Evolutionary conservation across 2,888 invertebrate species (phyloP).

Genomic region (Petrophora chlorosata): DNA sequence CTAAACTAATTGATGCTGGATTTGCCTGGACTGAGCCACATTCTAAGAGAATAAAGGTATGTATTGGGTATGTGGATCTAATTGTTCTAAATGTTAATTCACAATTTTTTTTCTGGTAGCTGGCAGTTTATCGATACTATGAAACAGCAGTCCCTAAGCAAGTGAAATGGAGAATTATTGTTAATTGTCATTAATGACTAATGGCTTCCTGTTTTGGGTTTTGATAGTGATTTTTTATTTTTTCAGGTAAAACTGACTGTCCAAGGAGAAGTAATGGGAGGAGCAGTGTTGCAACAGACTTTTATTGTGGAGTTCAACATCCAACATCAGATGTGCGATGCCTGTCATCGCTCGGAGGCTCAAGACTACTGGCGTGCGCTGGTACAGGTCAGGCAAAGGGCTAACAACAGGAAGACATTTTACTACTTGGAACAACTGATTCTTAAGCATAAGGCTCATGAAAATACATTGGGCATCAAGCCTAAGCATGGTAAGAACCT

Average conservation of each 20-base stretch:
- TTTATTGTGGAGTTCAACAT: conserved; percentile 97
- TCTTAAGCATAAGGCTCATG: conserved; percentile 97
- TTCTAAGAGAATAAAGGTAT: conserved; percentile 97
- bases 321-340: conserved; percentile 97
- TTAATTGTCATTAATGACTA: too few relatives aligned
- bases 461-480: conserved; percentile 94
- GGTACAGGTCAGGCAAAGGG: conserved; percentile 93
- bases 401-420: conserved; percentile 98
- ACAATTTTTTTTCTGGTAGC: too few relatives aligned
- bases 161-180: too few relatives aligned
- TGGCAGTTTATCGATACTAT: too few relatives aligned
- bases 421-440: conserved; percentile 98
- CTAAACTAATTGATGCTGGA: conserved; percentile 96
- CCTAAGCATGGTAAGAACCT: conserved; percentile 89
- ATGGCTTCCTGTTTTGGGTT: too few relatives aligned
- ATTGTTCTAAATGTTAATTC: too few relatives aligned
- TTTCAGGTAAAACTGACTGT: conserved; percentile 93
- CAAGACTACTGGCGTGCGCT: conserved; percentile 98
- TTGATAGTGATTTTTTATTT: too few relatives aligned
- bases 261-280: conserved; percentile 96
- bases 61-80: too few relatives aligned
- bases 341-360: conserved; percentile 98
- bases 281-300: conserved; percentile 95
- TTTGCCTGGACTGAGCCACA: conserved; percentile 99
- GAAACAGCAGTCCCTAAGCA: too few relatives aligned